phyloP scores from a whole-genome alignment of 2,888 invertebrate genomes.

The Nematopogon swammerdamellus region DNA sequence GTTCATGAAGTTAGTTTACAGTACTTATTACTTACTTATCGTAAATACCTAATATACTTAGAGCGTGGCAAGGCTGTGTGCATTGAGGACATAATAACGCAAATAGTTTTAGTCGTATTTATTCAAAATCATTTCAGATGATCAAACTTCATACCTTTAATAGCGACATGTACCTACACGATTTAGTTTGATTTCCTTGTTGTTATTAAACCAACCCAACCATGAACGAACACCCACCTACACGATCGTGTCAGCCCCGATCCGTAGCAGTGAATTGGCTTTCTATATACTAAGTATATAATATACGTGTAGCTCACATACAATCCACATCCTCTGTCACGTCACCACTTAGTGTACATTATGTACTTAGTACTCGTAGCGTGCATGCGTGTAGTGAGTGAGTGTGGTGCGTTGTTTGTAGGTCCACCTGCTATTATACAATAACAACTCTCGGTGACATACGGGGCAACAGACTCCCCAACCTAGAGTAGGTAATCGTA shows the following conservation, averaged over 20 bases:
- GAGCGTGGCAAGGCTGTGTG: conserved; percentile 73
- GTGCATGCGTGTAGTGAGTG: not conserved
- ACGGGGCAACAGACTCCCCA: too few relatives aligned
- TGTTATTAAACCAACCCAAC: not conserved
- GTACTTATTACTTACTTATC: too few relatives aligned
- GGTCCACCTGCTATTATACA: too few relatives aligned
- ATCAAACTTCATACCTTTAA: not conserved
- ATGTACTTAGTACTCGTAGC: too few relatives aligned
- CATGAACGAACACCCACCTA: not conserved
- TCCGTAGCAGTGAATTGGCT: too few relatives aligned
- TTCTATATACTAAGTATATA: too few relatives aligned
- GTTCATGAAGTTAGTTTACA: conserved; percentile 46
- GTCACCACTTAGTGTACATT: not conserved
- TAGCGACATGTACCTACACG: not conserved
- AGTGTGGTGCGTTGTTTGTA: too few relatives aligned
- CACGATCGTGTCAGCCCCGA: too few relatives aligned
- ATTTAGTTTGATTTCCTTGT: not conserved
- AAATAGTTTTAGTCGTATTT: conserved; percentile 22
- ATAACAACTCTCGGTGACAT: too few relatives aligned
- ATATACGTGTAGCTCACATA: too few relatives aligned
- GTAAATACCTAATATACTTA: conserved; percentile 47
- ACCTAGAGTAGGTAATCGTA: too few relatives aligned
- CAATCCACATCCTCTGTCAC: too few relatives aligned
- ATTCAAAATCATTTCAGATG: conserved; percentile 2
- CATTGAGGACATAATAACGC: conserved; percentile 59